A percentile compares a stretch with the other conserved stretches of the same genome.
Evolutionary conservation across 2,888 invertebrate genomes (phyloP).

Genomic region (Plutella xylostella): DNA sequence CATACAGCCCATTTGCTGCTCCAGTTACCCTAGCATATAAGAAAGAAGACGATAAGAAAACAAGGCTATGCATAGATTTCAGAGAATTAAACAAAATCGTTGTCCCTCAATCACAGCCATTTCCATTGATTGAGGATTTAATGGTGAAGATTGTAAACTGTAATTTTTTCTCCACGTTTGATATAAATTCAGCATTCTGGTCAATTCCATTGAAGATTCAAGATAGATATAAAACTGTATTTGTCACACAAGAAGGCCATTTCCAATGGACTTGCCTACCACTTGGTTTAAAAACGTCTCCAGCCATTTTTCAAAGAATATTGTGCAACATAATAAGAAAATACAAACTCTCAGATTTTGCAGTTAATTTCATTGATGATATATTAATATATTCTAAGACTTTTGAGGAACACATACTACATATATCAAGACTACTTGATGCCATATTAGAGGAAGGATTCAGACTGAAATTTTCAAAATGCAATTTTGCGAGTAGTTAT

Average conservation of each 20-base stretch:
- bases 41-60: slow-evolving; percentile 18
- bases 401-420: slow-evolving; percentile 20
- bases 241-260: slow-evolving; percentile 24
- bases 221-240: slow-evolving; percentile 25
- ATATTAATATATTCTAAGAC: slow-evolving; percentile 21
- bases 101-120: slow-evolving; percentile 23
- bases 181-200: slow-evolving; percentile 32
- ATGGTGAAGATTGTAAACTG: slow-evolving; percentile 23
- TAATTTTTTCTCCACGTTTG: slow-evolving; percentile 22
- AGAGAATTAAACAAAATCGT: slow-evolving; percentile 23
- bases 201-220: slow-evolving; percentile 25
- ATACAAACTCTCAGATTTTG: slow-evolving; percentile 12
- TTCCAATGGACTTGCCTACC: slow-evolving; percentile 31
- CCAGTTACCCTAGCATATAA: slow-evolving; percentile 13
- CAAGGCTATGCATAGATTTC: too few relatives aligned
- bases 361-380: too few relatives aligned
- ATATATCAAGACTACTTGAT: slow-evolving; percentile 17
- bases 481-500: slow-evolving; percentile 14
- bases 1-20: slow-evolving; percentile 6
- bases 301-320: slow-evolving; percentile 35
- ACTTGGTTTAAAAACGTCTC: slow-evolving; percentile 32
- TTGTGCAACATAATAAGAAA: slow-evolving; percentile 23
- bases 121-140: slow-evolving; percentile 25
- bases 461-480: slow-evolving; percentile 20
- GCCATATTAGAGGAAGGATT: slow-evolving; percentile 19